phyloP scores from a whole-genome alignment of 2,888 invertebrate species.

The Drosophila lutescens region DNA sequence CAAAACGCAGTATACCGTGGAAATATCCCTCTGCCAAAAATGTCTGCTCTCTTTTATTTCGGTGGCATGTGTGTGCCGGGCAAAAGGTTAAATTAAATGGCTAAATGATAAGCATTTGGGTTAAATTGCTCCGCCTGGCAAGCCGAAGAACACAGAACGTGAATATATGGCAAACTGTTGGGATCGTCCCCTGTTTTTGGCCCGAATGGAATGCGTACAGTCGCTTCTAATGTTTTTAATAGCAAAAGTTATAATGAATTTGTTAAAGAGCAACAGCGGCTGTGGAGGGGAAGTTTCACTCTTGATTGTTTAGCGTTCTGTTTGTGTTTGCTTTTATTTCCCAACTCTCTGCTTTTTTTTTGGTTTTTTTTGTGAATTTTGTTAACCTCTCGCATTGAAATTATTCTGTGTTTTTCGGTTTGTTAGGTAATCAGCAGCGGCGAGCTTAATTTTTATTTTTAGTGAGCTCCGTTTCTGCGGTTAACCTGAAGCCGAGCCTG shows the following conservation, averaged over 20 bases:
- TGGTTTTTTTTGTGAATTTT: conserved; percentile 47
- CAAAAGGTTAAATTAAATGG: conserved; percentile 79
- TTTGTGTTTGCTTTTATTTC: conserved; percentile 30
- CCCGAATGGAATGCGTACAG: conserved; percentile 46
- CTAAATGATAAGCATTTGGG: conserved; percentile 80
- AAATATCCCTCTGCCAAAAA: conserved; percentile 3
- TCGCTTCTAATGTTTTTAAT: conserved; percentile 77
- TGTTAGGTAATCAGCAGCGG: conserved; percentile 71
- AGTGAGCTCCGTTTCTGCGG: conserved; percentile 59
- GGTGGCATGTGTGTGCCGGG: conserved; percentile 46
- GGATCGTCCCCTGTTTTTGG: conserved; percentile 12
- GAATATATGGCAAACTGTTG: conserved; percentile 32
- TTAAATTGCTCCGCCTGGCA: conserved; percentile 64
- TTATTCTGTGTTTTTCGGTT: conserved; percentile 64
- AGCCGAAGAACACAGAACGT: conserved; percentile 13
- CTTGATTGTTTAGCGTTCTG: conserved; percentile 59
- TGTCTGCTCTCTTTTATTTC: conserved; percentile 21
- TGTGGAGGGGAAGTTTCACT: background rate
- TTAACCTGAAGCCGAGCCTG: conserved; percentile 45
- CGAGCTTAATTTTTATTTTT: conserved; percentile 66
- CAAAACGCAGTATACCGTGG: background rate
- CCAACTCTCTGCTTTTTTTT: background rate
- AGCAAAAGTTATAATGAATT: conserved; percentile 79
- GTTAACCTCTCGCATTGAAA: conserved; percentile 54
- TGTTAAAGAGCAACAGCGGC: conserved; percentile 61